Conservation (phyloP, 2,888 invertebrate genomes). For the Orthonevra nobilis region DNA sequence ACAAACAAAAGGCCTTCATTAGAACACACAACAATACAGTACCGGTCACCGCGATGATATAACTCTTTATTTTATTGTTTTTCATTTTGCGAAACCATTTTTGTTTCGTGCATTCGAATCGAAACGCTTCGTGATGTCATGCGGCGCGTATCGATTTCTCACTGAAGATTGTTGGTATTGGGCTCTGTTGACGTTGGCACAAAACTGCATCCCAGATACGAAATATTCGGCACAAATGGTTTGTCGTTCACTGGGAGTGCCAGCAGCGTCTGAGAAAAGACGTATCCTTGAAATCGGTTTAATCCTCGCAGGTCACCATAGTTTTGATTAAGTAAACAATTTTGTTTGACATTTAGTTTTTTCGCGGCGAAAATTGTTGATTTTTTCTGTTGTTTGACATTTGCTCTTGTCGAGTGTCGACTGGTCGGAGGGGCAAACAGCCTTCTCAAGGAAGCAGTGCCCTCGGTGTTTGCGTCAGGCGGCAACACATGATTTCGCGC, state of each 20-base stretch:
- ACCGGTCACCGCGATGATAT: constrained; percentile 33
- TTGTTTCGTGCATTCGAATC: constrained; percentile 50
- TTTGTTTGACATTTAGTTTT: constrained; percentile 22
- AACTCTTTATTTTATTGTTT: constrained; percentile 32
- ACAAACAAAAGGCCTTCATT: constrained; percentile 57
- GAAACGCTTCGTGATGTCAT: constrained; percentile 63
- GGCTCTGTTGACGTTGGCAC: constrained; percentile 47
- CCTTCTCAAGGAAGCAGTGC: constrained; percentile 50
- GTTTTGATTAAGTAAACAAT: constrained; percentile 41
- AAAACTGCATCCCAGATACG: constrained; percentile 53
- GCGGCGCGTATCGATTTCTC: constrained; percentile 67
- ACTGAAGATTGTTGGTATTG: constrained; percentile 27
- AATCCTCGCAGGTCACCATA: constrained; percentile 18
- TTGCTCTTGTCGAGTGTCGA: constrained; percentile 13
- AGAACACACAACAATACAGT: constrained; percentile 24
- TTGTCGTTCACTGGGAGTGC: constrained; percentile 51
- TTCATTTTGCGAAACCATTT: constrained; percentile 49
- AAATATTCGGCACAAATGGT: constrained; percentile 57
- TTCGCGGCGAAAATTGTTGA: constrained; percentile 21
- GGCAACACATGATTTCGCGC: constrained; percentile 28
- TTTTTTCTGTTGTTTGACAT: constrained; percentile 30
- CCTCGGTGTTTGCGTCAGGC: constrained; percentile 14
- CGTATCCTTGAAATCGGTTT: constrained; percentile 12
- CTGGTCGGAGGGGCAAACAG: constrained; percentile 36
- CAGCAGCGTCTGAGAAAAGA: constrained; percentile 17